Evolutionary conservation across 2,113 vertebrate species (phyloP).

Genomic region (Anthoscopus minutus): DNA sequence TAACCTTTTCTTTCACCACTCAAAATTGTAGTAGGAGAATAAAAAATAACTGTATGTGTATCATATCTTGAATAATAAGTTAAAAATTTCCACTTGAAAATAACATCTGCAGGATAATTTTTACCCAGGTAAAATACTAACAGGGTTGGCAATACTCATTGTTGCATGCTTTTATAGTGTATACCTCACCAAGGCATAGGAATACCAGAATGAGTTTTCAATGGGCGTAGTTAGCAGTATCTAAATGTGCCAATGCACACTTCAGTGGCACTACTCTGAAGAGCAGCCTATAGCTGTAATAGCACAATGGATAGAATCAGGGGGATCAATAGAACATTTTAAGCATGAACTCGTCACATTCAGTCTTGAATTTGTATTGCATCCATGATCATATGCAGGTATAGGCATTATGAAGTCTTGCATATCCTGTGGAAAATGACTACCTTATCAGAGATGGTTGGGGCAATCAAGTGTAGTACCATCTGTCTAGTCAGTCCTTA

Average conservation of each 20-base stretch:
- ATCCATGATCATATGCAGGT: neutral
- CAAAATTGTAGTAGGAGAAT: neutral
- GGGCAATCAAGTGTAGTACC: neutral
- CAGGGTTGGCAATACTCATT: neutral
- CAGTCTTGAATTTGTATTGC: neutral
- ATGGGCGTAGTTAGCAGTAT: neutral
- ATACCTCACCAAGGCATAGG: neutral
- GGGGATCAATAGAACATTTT: neutral
- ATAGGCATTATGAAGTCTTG: neutral
- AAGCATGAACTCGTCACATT: neutral
- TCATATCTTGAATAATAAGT: neutral
- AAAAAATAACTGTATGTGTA: neutral
- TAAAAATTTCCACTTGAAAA: neutral
- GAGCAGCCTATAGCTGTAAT: neutral
- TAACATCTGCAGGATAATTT: neutral
- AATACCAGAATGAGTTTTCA: neutral
- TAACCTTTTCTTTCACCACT: neutral
- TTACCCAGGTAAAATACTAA: neutral
- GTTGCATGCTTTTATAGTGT: neutral
- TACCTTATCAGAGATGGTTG: neutral
- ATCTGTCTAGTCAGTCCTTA: neutral
- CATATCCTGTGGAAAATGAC: neutral
- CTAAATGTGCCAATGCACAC: neutral
- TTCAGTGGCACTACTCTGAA: neutral
- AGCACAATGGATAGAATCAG: fast-evolving